These are phyloP conservation scores for Lepetodrilus schrolli DNA, from an alignment of 2,888 invertebrate genomes.

Conservation along the genomic window DNA sequence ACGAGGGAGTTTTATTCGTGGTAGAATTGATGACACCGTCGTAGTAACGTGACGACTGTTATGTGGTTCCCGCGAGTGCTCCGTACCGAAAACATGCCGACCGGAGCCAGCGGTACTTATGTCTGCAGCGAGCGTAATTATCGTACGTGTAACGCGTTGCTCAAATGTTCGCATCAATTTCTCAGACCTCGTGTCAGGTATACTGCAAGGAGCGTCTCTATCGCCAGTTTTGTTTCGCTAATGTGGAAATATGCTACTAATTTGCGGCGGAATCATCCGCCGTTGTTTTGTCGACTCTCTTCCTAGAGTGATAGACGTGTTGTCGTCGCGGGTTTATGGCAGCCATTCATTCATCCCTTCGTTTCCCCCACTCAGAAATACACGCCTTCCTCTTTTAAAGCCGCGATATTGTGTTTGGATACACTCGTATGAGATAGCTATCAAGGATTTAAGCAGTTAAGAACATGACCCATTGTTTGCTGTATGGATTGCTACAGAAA, in stretches of 20 bases:
- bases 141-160: conserved; percentile 10
- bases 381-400: background rate
- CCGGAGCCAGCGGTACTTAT: conserved; percentile 2
- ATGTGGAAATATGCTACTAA: conserved; percentile 24
- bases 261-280: conserved; percentile 5
- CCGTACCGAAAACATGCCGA: conserved; percentile 22
- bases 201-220: background rate
- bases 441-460: no score
- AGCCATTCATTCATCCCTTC: background rate
- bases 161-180: conserved; percentile 25
- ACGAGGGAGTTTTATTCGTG: background rate
- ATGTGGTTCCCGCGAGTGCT: background rate
- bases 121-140: conserved; percentile 5
- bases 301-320: background rate
- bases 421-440: no score
- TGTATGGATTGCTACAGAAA: no score
- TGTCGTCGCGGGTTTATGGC: background rate
- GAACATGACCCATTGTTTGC: no score
- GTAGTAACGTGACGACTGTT: background rate
- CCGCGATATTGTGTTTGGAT: no score
- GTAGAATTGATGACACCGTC: conserved; percentile 12
- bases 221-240: conserved; percentile 11
- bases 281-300: background rate
- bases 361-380: background rate
- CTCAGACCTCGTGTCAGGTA: conserved; percentile 9